Evolutionary conservation across 2,113 vertebrate species (phyloP), one percentile per base, ranked within the genome.

Genomic region (Plotosus lineatus): DNA sequence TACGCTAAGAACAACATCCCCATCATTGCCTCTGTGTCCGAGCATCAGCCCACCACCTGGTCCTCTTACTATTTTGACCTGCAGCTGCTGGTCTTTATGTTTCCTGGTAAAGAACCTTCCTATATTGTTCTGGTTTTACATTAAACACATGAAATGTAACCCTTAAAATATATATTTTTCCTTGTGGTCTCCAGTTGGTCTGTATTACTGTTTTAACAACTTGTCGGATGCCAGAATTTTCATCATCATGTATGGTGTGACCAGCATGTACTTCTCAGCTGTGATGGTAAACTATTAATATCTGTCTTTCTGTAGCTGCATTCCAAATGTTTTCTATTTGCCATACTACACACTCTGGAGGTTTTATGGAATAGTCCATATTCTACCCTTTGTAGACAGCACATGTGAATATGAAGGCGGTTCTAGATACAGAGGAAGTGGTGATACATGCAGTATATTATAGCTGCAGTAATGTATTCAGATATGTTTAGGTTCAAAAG

Each of bases 241-340:
- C 85, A 98, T 99, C 93, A 99, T 99, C 92, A 99, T 99, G 97
- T 99, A 99, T 0, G 98, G 98, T 0, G 97, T 99, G 82, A 99
- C 98, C 92, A 99, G 97, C 94, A 99, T 99, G 98, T 99, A 99
- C 91, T 99, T 99, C 91, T 99, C 98, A 0, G 98, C 98, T 42
- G 97, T 99, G 61, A 99, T 99, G 98, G 98, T 99, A 92, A 93
- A 93, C 11, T 19, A 55, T n/a, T n/a, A n/a, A n/a, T n/a, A n/a
- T n/a, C 15, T 17, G 15, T 50, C 12, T 50, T 50, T 50, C n/a
- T n/a, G n/a, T n/a, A n/a, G n/a, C n/a, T n/a, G n/a, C n/a, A n/a
- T n/a, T n/a, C n/a, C n/a, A n/a, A n/a, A n/a, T n/a, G n/a, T n/a
- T n/a, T n/a, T 2, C 48, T 50, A 17, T 50, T 50, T 17, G 48